Conservation (phyloP, 2,113 vertebrate species). For the Chloropsis hardwickii region DNA sequence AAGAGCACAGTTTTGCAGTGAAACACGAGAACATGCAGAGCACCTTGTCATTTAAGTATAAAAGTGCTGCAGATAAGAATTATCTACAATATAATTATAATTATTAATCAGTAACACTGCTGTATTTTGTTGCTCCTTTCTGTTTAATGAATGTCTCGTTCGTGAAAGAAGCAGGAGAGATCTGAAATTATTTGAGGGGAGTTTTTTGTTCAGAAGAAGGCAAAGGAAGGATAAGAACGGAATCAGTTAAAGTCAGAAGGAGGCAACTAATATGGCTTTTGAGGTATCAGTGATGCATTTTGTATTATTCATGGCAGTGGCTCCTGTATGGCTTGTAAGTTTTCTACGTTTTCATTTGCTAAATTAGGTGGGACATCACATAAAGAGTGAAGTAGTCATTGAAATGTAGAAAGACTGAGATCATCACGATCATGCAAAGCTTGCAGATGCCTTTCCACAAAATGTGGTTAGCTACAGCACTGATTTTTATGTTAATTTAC, state of each 20-base stretch:
- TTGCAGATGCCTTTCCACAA: background rate
- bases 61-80: background rate
- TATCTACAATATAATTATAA: background rate
- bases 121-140: background rate
- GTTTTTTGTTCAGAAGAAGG: background rate
- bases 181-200: background rate
- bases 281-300: slow-evolving; percentile 40
- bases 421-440: background rate
- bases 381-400: slow-evolving; percentile 36
- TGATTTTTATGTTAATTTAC: slow-evolving; percentile 70
- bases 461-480: slow-evolving; percentile 14
- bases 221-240: background rate
- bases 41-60: background rate
- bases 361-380: slow-evolving; percentile 56
- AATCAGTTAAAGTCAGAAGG: slow-evolving; percentile 22
- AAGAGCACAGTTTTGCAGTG: background rate
- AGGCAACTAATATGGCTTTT: slow-evolving; percentile 15
- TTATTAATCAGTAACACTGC: background rate
- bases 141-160: background rate
- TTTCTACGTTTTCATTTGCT: slow-evolving; percentile 31
- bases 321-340: background rate
- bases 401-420: slow-evolving; percentile 37
- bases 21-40: background rate
- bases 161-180: background rate
- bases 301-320: slow-evolving; percentile 51